Base-by-base conservation (phyloP, 2,888 invertebrate species). In the Ditula angustiorana region DNA sequence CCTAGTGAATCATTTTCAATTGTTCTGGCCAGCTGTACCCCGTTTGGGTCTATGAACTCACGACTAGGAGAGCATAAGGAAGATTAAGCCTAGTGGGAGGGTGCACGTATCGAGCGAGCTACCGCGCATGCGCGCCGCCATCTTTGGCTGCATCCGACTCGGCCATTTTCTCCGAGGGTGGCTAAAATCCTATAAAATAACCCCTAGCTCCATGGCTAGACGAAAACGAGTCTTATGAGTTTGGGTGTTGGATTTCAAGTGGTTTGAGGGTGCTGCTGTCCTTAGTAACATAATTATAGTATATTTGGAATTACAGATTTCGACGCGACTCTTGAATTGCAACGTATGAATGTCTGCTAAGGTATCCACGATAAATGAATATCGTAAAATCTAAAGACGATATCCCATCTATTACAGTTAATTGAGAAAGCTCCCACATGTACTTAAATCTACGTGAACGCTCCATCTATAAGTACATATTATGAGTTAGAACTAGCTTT, bases 91-190 rank as follows among this genome's bases (percentile, higher is more conserved):
- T 68, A 47, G 78, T 78, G 80, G 75, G 77, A 82, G 88, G 90
- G 88, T 89, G 90, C 85, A 87, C 81, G 83, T 91, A 92, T 92
- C 82, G 92, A 92, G 90, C 92, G 90, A 81, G 67, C 69, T 66
- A 80, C 58, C 74, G 79, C 92, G 93, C 93, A 91, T 89, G 92
- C 92, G 92, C 80, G 80, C 80, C 50, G 81, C 80, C 87, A 83
- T 85, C 84, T 84, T 82, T 81, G 81, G 81, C 84, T 88, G 88
- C 90, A 89, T 87, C 85, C 74, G 72, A 69, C 65, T 73, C 84
- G 77, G 86, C 90, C 90, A 88, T 89, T 88, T 89, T 87, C 85
- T 82, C 82, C 72, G 71, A 79, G 87, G 83, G 78, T 79, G 81
- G 65, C 74, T 74, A 76, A 76, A 76, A 74, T 72, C 69, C 70